phyloP scores from a whole-genome alignment of 2,888 invertebrate species.

The Microctonus brassicae region DNA sequence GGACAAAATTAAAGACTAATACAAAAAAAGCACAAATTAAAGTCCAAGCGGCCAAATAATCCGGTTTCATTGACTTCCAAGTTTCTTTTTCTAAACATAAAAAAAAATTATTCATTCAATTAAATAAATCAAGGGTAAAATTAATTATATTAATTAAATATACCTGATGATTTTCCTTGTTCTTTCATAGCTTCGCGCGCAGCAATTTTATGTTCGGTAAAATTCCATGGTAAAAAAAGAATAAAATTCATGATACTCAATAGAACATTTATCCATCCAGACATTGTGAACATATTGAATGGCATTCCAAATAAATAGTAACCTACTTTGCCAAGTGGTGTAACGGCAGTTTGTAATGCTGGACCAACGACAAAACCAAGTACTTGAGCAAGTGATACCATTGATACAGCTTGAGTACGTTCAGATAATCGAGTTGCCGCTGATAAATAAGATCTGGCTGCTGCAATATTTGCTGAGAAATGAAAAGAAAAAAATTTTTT shows the following conservation, averaged over 20 bases:
- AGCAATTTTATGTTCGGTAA: slow-evolving; percentile 83
- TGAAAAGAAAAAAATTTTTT: slow-evolving; percentile 33
- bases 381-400: slow-evolving; percentile 87
- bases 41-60: slow-evolving; percentile 83
- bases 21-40: slow-evolving; percentile 86
- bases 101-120: slow-evolving; percentile 16
- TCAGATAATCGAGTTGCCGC: slow-evolving; percentile 85
- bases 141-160: slow-evolving; percentile 30
- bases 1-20: slow-evolving; percentile 88
- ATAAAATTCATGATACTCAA: slow-evolving; percentile 80
- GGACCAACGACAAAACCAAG: slow-evolving; percentile 90
- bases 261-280: slow-evolving; percentile 87
- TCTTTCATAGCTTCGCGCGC: slow-evolving; percentile 83
- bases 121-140: slow-evolving; percentile 11
- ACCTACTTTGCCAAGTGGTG: slow-evolving; percentile 81
- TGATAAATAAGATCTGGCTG: slow-evolving; percentile 86
- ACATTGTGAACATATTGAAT: slow-evolving; percentile 89
- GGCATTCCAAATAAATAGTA: slow-evolving; percentile 72
- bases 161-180: slow-evolving; percentile 78
- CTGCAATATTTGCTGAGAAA: slow-evolving; percentile 81
- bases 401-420: slow-evolving; percentile 86
- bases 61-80: slow-evolving; percentile 79
- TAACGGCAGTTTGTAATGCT: slow-evolving; percentile 84
- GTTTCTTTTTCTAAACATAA: slow-evolving; percentile 78
- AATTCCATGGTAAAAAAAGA: slow-evolving; percentile 81